These are phyloP conservation scores for Henricia sp. DNA, from an alignment of 53 echinoderm and acorn worm species.

Conservation along the genomic window DNA sequence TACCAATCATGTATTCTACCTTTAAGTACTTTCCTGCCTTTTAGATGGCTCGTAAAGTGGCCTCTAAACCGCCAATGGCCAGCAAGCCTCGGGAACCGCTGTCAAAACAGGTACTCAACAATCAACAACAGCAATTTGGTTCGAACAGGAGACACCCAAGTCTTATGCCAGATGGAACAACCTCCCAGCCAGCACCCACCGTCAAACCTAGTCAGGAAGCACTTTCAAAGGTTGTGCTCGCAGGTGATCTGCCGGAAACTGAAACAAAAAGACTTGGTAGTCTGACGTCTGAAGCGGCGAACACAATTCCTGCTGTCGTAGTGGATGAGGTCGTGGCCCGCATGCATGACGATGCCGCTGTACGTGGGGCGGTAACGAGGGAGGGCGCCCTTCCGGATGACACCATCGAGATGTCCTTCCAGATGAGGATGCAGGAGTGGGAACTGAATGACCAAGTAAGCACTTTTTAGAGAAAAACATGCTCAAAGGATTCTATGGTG, in stretches of 20 bases:
- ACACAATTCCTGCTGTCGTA: conserved; percentile 28
- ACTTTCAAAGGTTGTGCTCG: too few relatives aligned
- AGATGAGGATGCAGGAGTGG: conserved; percentile 63
- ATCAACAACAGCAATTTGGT: not conserved
- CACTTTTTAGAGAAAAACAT: too few relatives aligned
- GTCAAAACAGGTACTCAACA: conserved; percentile 23
- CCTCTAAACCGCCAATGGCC: conserved; percentile 54
- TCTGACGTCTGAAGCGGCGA: not conserved
- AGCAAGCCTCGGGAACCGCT: conserved; percentile 3
- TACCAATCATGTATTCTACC: too few relatives aligned
- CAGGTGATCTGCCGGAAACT: too few relatives aligned
- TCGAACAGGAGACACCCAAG: not conserved
- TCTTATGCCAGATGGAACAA: not conserved
- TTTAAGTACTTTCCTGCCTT: not conserved
- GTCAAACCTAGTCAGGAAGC: too few relatives aligned
- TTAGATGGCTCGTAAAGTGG: conserved; percentile 77
- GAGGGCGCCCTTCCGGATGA: conserved; percentile 61
- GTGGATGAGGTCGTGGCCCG: not conserved
- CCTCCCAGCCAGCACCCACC: not conserved
- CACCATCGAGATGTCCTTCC: conserved; percentile 85
- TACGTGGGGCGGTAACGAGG: conserved; percentile 29
- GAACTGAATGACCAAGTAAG: conserved; percentile 68
- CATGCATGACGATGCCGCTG: too few relatives aligned
- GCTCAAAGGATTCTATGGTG: too few relatives aligned
- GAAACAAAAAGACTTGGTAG: too few relatives aligned